Conservation (phyloP, 2,113 vertebrate genomes). For the Paraplagusia blochii region DNA sequence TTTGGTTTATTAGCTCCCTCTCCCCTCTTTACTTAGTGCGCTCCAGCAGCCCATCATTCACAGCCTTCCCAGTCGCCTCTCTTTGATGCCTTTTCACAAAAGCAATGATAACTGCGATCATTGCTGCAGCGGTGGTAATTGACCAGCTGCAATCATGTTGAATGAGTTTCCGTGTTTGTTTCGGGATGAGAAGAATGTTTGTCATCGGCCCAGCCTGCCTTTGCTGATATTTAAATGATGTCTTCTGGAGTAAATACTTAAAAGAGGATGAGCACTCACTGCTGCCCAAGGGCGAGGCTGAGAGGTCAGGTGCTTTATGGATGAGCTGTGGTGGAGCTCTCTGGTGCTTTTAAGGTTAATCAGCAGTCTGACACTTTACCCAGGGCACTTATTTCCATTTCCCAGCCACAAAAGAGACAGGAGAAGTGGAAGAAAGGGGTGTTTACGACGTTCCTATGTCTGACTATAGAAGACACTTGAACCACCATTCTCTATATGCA, state of each 20-base stretch:
- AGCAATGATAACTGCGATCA: constrained; percentile 61
- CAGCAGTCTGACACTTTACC: constrained; percentile 15
- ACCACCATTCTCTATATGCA: constrained; percentile 23
- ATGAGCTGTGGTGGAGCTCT: constrained; percentile 38
- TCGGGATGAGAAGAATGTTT: constrained; percentile 28
- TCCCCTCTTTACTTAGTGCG: constrained; percentile 44
- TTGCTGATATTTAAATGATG: constrained; percentile 62
- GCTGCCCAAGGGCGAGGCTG: constrained; percentile 33
- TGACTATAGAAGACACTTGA: constrained; percentile 9
- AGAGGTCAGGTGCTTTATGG: constrained; percentile 41
- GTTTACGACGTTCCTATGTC: constrained; percentile 7
- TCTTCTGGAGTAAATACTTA: constrained; percentile 40
- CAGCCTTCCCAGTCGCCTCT: constrained; percentile 38
- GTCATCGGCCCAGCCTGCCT: constrained; percentile 6
- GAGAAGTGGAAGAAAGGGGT: constrained; percentile 10
- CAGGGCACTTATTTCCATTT: constrained; percentile 15
- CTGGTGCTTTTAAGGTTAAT: constrained; percentile 58
- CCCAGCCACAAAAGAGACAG: constrained; percentile 14
- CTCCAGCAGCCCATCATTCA: constrained; percentile 48
- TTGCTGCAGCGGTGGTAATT: constrained; percentile 60
- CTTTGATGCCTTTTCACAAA: constrained; percentile 70
- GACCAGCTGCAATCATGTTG: constrained; percentile 60
- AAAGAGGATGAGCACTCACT: constrained; percentile 33
- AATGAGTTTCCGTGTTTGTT: constrained; percentile 58
- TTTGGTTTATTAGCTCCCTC: constrained; percentile 55